Percentiles rank a stretch among this genome's conserved stretches.
Conservation (phyloP, 2,888 invertebrate genomes). For the Bugula neritina region DNA sequence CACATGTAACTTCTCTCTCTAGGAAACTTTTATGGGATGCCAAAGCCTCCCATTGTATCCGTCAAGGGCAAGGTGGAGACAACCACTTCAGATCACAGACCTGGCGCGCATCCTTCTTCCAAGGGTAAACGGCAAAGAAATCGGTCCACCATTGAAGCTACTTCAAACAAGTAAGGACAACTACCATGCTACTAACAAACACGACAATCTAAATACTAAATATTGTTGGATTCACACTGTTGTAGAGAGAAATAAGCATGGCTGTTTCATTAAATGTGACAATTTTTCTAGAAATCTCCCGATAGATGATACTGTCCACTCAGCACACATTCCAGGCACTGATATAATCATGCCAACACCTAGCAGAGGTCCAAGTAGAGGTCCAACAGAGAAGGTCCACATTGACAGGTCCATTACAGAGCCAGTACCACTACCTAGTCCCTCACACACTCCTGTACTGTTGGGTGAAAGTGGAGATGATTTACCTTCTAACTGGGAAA, state of each 20-base stretch:
- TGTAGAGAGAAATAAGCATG: no score
- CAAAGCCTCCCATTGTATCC: conserved; percentile 56
- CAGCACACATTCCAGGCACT: conserved; percentile 25
- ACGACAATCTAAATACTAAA: no score
- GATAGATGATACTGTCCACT: conserved; percentile 14
- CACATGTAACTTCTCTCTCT: no score
- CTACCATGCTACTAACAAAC: no score
- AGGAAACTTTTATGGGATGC: conserved; percentile 60
- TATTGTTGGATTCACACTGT: no score
- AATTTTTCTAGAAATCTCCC: conserved; percentile 14
- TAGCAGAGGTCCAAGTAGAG: conserved; percentile 12
- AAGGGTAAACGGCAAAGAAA: conserved; percentile 58
- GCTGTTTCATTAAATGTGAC: no score
- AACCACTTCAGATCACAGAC: conserved; percentile 44
- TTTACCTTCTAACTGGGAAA: conserved; percentile 92
- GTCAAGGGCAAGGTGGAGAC: conserved; percentile 31
- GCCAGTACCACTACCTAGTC: neutral
- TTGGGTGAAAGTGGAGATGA: neutral
- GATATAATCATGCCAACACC: conserved; percentile 2
- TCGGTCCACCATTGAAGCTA: conserved; percentile 59
- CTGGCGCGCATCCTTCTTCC: conserved; percentile 57
- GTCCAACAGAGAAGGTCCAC: neutral
- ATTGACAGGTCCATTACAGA: neutral
- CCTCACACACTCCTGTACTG: neutral
- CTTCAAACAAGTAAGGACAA: conserved; percentile 35